phyloP scores from a whole-genome alignment of 92 coral and sea anemone genomes.

The Scolanthus callimorphus region DNA sequence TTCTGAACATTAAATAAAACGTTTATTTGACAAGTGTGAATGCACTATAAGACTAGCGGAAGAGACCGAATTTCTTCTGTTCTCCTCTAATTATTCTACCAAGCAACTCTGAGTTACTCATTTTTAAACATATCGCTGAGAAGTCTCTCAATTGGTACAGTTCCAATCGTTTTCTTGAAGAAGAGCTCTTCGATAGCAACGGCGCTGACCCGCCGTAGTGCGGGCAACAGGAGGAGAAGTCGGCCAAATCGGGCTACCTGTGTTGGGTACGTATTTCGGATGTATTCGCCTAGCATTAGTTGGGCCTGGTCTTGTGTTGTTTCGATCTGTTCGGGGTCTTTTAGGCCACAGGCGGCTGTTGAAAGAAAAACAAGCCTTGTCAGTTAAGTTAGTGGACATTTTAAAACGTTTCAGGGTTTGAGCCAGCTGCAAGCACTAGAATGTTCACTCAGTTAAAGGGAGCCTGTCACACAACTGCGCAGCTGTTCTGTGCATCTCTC shows the following conservation, averaged over 20 bases:
- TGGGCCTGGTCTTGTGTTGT: constrained; percentile 91
- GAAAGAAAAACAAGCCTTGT: constrained; percentile 4
- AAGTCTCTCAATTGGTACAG: constrained; percentile 90
- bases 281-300: constrained; percentile 86
- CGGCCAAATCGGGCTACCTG: constrained; percentile 91
- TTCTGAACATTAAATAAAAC: too few species aligned
- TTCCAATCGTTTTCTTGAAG: constrained; percentile 87
- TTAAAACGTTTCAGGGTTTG: too few species aligned
- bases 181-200: constrained; percentile 81
- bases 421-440: too few species aligned
- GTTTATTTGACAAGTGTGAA: too few species aligned
- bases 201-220: constrained; percentile 81
- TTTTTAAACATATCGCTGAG: constrained; percentile 85
- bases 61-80: not conserved
- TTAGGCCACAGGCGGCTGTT: constrained; percentile 73
- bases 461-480: too few species aligned
- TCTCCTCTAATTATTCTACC: not conserved
- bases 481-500: too few species aligned
- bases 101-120: constrained; percentile 20
- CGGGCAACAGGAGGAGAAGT: constrained; percentile 73
- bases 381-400: too few species aligned
- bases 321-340: constrained; percentile 85
- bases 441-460: too few species aligned
- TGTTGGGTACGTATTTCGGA: constrained; percentile 68
- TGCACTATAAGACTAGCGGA: too few species aligned